Evolutionary conservation across 2,888 invertebrate species (phyloP).

Genomic region (Piscicola geometra): DNA sequence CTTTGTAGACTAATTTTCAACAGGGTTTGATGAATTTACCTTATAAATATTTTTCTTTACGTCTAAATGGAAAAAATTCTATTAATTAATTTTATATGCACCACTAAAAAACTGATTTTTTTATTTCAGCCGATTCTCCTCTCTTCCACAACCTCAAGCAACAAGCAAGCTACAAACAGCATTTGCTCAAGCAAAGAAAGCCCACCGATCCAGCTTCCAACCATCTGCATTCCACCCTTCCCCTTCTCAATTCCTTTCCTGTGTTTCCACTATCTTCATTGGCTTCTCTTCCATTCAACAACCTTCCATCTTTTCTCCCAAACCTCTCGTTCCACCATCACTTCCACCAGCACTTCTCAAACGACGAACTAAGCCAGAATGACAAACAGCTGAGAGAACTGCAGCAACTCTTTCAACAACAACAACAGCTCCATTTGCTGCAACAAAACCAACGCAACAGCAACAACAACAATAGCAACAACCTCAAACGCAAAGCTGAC

Average conservation of each 20-base stretch:
- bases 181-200: no score
- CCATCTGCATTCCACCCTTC: not conserved
- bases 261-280: not conserved
- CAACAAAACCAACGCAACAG: not conserved
- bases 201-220: not conserved
- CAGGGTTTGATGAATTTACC: no score
- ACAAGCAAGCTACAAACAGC: not conserved
- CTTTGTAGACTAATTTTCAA: no score
- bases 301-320: not conserved
- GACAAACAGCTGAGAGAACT: not conserved
- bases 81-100: no score
- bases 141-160: not conserved
- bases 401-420: not conserved
- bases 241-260: not conserved
- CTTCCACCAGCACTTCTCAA: constrained; percentile 3
- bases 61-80: no score
- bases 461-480: not conserved
- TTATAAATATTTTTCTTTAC: no score
- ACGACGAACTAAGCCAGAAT: not conserved
- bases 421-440: not conserved
- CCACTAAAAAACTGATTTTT: no score
- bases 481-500: not conserved
- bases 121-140: no score
- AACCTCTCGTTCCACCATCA: not conserved
- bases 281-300: not conserved